A percentile compares a stretch with the other conserved stretches of the same genome.
These are phyloP conservation scores for Perca fluviatilis DNA, from an alignment of 2,113 vertebrate species.

Conservation along the genomic window DNA sequence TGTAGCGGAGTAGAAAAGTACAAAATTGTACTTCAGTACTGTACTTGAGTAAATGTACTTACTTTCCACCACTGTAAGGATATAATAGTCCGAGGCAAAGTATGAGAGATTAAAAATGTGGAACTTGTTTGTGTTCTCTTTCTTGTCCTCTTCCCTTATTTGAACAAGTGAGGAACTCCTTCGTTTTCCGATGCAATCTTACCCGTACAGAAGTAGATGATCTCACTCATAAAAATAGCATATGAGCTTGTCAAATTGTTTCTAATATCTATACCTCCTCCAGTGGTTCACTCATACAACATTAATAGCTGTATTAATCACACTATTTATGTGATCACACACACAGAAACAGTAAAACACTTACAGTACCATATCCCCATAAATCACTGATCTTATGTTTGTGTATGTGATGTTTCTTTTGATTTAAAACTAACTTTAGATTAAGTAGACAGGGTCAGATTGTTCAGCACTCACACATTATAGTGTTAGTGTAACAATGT, in stretches of 20 bases:
- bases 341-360: not conserved
- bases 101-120: not conserved
- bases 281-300: not conserved
- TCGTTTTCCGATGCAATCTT: not conserved
- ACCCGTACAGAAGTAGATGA: not conserved
- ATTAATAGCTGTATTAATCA: not conserved
- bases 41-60: no score
- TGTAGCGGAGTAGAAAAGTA: no score
- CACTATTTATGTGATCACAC: not conserved
- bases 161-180: conserved; percentile 8
- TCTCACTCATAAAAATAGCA: conserved; percentile 13
- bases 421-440: not conserved
- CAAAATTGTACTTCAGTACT: no score
- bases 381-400: not conserved
- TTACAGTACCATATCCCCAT: not conserved
- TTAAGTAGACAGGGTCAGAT: not conserved
- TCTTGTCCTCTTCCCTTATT: conserved; percentile 25
- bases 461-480: not conserved
- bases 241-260: not conserved
- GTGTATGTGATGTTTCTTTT: not conserved
- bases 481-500: not conserved
- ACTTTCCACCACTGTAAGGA: not conserved
- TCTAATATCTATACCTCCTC: not conserved
- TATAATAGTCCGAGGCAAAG: not conserved
- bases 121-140: not conserved